Evolutionary conservation across 2,113 vertebrate genomes (phyloP).

Genomic region (Nanger granti): DNA sequence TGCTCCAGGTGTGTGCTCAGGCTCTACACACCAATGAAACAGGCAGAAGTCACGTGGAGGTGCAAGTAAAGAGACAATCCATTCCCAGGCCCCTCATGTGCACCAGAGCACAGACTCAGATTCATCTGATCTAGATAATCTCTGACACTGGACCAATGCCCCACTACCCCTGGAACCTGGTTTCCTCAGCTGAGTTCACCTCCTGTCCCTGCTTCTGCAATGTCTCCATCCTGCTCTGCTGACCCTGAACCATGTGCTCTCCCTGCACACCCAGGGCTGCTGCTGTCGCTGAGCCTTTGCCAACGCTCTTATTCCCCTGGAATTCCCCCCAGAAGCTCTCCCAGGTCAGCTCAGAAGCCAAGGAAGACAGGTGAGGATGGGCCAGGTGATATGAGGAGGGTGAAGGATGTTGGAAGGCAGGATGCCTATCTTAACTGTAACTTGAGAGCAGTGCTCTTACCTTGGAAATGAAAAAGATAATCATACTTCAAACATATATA

Average conservation of each 20-base stretch:
- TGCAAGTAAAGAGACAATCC: fast-evolving
- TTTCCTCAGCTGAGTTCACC: too few species aligned
- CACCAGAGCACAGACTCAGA: fast-evolving
- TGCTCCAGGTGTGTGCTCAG: fast-evolving
- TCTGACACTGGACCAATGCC: not conserved
- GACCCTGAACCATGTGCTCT: too few species aligned
- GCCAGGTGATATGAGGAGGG: fast-evolving
- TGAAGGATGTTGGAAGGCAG: not conserved
- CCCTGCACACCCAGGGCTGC: fast-evolving
- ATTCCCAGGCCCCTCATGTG: not conserved
- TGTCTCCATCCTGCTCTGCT: not conserved
- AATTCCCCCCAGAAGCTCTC: not conserved
- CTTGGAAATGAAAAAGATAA: not conserved
- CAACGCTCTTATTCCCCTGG: not conserved
- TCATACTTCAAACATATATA: not conserved
- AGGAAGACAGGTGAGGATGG: not conserved
- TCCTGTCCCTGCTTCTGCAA: not conserved
- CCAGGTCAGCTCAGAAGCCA: not conserved
- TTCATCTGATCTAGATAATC: fast-evolving
- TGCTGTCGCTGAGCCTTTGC: not conserved
- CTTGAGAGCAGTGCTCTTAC: fast-evolving
- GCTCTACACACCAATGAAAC: too few species aligned
- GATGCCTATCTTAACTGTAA: too few species aligned
- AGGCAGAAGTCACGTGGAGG: fast-evolving
- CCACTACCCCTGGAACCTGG: too few species aligned